Evolutionary conservation across 2,888 invertebrate genomes (phyloP).

Genomic region (Ferdinandea cuprea): DNA sequence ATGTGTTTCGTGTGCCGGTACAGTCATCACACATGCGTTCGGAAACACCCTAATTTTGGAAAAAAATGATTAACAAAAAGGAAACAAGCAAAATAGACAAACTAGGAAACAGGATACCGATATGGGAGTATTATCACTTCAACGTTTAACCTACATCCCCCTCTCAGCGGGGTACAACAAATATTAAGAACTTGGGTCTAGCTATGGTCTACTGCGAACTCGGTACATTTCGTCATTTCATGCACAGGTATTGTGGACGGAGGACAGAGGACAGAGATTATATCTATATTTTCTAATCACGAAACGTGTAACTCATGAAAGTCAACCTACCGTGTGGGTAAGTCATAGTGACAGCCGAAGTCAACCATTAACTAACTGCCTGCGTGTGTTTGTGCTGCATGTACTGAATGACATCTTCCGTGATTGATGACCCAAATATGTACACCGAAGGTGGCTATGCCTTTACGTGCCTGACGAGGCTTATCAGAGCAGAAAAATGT

Average conservation of each 20-base stretch:
- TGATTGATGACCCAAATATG: conserved; percentile 67
- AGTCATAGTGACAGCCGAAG: background rate
- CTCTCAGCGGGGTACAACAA: conserved; percentile 29
- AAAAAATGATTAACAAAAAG: background rate
- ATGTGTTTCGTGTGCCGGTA: conserved; percentile 28
- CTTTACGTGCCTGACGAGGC: conserved; percentile 49
- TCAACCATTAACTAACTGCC: conserved; percentile 28
- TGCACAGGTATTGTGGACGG: background rate
- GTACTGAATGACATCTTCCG: conserved; percentile 52
- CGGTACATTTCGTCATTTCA: background rate
- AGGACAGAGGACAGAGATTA: background rate
- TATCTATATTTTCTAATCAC: background rate
- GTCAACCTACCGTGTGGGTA: conserved; percentile 26
- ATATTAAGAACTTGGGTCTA: conserved; percentile 23
- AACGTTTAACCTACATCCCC: conserved; percentile 42
- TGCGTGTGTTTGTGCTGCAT: conserved; percentile 17
- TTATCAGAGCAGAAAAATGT: conserved; percentile 55
- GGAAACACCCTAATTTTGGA: conserved; percentile 9
- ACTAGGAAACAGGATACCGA: background rate
- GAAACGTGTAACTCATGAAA: conserved; percentile 28
- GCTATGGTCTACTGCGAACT: conserved; percentile 31
- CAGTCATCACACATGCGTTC: conserved; percentile 6
- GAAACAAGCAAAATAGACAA: conserved; percentile 6
- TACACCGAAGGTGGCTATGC: conserved; percentile 33
- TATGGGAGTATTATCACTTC: conserved; percentile 22